These are phyloP conservation scores for Indri indri DNA, from an alignment of 2,113 vertebrate genomes.

Conservation along the genomic window DNA sequence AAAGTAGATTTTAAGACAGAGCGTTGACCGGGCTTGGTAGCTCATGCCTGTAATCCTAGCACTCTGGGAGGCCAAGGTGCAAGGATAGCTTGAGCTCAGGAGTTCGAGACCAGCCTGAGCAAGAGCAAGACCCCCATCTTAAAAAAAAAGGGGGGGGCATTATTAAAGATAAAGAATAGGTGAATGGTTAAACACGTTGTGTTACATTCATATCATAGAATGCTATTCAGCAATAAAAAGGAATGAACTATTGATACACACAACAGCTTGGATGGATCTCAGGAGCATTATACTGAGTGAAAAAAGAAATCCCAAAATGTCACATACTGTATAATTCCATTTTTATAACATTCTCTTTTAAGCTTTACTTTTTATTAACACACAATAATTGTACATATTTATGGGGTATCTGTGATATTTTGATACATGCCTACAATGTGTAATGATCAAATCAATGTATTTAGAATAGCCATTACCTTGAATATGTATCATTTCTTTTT, in stretches of 20 bases:
- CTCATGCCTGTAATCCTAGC: too few relatives aligned
- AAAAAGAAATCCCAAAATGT: background rate
- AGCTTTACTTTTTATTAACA: background rate
- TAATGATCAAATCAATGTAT: background rate
- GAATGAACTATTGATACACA: conserved; percentile 6
- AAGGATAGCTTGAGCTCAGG: too few relatives aligned
- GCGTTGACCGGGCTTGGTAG: too few relatives aligned
- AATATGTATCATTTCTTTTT: background rate
- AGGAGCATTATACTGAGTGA: background rate
- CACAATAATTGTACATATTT: background rate
- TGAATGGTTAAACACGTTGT: background rate
- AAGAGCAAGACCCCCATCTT: too few relatives aligned
- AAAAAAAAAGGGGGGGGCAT: background rate
- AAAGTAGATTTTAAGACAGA: conserved; percentile 35
- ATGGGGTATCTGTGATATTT: background rate
- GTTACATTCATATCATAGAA: background rate
- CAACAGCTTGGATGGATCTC: background rate
- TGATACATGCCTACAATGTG: background rate
- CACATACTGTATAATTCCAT: background rate
- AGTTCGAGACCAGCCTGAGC: too few relatives aligned
- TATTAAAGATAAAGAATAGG: conserved; percentile 4
- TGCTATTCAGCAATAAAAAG: background rate
- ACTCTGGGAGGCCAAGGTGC: too few relatives aligned
- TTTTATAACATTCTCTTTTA: background rate
- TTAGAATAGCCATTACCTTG: background rate